Conservation (phyloP, 2,797 vertebrate genomes). For the Neomorphus geoffroyi region DNA sequence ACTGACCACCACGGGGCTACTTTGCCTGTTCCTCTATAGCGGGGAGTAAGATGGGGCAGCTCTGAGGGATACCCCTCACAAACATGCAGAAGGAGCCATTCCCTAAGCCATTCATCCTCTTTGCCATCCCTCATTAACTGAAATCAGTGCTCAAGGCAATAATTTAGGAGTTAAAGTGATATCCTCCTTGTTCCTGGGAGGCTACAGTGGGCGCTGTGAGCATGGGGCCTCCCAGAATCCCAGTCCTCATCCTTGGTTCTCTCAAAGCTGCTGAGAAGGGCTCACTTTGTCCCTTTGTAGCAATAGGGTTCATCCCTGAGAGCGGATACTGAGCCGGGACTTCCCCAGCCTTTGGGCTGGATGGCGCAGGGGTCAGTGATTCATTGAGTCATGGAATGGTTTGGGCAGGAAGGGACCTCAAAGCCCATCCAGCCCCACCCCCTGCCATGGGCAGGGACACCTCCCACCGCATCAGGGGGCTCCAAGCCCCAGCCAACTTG, state of each 20-base stretch:
- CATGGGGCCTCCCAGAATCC: background rate
- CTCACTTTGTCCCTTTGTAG: background rate
- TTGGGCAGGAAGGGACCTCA: too few relatives aligned
- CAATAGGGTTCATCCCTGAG: background rate
- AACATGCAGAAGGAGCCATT: background rate
- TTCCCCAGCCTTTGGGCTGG: background rate
- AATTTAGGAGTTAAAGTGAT: background rate
- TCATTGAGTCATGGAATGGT: background rate
- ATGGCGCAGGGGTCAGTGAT: rapidly evolving
- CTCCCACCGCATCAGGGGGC: too few relatives aligned
- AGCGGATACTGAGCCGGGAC: background rate
- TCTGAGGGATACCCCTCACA: background rate
- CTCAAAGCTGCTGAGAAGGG: background rate
- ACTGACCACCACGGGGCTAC: background rate
- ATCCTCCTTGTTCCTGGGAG: background rate
- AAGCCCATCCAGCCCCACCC: too few relatives aligned
- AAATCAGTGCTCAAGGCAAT: background rate
- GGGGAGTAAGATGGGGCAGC: background rate
- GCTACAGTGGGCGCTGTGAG: background rate
- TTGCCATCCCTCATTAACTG: background rate
- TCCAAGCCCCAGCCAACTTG: too few relatives aligned
- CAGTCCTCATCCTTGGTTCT: background rate
- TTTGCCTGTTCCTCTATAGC: background rate
- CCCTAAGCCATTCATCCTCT: background rate
- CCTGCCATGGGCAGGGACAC: too few relatives aligned